These are phyloP conservation scores for Elephas maximus DNA, from an alignment of 2,113 vertebrate species.

Conservation along the genomic window DNA sequence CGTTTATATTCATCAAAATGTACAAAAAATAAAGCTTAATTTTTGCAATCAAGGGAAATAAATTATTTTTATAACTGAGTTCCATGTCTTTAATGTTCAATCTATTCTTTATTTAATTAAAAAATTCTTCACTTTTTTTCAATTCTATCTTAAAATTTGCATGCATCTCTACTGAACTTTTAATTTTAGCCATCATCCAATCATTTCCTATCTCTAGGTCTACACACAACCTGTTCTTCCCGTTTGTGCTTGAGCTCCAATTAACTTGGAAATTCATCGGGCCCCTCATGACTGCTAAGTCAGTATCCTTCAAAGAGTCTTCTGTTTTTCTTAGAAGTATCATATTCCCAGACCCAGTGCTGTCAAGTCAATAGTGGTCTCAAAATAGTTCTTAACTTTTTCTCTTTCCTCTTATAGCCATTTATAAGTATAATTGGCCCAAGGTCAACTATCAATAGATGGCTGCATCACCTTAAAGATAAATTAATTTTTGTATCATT, in stretches of 20 bases:
- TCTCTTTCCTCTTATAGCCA: neutral
- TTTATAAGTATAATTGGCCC: neutral
- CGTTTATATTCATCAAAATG: conserved; percentile 3
- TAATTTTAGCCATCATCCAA: conserved; percentile 1
- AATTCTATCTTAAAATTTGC: conserved; percentile 20
- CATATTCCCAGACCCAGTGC: neutral
- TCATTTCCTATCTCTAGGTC: neutral
- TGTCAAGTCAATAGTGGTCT: neutral
- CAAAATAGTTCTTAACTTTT: conserved; percentile 54
- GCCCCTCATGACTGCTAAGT: neutral
- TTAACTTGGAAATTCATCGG: conserved; percentile 48
- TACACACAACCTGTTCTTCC: neutral
- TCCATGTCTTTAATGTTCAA: neutral
- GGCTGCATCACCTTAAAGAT: neutral
- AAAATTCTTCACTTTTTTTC: neutral
- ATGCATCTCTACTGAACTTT: neutral
- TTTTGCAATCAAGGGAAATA: neutral
- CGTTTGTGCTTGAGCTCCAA: neutral
- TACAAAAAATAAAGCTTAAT: neutral
- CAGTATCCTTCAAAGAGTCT: conserved; percentile 13
- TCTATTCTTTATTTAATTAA: conserved; percentile 10
- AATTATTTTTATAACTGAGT: neutral
- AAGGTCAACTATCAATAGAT: conserved; percentile 6
- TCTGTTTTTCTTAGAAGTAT: conserved; percentile 49
- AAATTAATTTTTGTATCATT: neutral